These are phyloP conservation scores for Pampusana beccarii DNA, from an alignment of 2,113 vertebrate species.

Conservation along the genomic window DNA sequence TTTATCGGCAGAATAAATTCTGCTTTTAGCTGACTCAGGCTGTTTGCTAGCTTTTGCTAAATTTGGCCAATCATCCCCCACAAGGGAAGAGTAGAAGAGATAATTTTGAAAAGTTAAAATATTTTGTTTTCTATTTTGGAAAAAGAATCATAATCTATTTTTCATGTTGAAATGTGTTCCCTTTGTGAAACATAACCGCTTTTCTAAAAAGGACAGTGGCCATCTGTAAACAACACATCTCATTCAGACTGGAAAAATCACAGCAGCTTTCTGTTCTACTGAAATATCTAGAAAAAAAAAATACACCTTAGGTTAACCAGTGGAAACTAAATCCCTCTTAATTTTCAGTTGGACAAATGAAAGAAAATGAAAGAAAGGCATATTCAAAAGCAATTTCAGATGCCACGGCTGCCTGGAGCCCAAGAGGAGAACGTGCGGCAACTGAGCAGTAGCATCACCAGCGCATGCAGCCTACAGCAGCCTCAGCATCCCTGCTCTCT, in stretches of 20 bases:
- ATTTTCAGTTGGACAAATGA: neutral
- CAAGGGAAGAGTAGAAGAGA: neutral
- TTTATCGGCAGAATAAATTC: neutral
- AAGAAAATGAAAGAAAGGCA: neutral
- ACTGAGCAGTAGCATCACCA: neutral
- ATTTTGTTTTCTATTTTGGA: neutral
- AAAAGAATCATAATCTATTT: neutral
- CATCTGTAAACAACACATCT: neutral
- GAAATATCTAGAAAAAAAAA: neutral
- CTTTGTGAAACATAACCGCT: neutral
- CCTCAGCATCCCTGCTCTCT: accelerated
- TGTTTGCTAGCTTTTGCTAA: neutral
- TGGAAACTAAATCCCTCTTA: neutral
- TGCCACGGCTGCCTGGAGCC: neutral
- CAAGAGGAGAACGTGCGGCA: neutral
- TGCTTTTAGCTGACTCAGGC: neutral
- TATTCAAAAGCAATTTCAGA: neutral
- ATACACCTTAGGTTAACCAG: neutral
- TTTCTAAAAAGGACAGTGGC: neutral
- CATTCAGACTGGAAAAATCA: neutral
- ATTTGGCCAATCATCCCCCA: neutral
- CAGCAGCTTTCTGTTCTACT: neutral
- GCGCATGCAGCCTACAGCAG: accelerated
- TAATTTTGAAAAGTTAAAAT: slow-evolving; percentile 20
- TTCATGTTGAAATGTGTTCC: neutral